Evolutionary conservation across 2,888 invertebrate genomes (phyloP).

Genomic region (Steinernema scapterisci): DNA sequence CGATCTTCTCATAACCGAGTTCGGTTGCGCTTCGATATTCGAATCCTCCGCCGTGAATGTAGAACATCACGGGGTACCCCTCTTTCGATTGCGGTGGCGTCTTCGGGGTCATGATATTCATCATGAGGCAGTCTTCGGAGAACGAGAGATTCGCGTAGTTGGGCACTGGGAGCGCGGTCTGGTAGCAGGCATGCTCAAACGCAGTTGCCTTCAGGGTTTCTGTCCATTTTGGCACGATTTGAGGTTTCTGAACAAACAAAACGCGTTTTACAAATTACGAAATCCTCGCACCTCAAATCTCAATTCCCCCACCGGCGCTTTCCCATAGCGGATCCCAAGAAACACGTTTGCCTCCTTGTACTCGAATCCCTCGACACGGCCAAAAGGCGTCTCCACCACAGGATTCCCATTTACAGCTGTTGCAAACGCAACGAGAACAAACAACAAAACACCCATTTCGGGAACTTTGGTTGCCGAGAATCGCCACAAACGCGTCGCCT

Average conservation of each 20-base stretch:
- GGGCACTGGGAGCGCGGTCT: constrained; percentile 20
- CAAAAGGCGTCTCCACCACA: constrained; percentile 22
- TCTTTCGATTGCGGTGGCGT: not conserved
- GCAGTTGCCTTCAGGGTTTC: constrained; percentile 35
- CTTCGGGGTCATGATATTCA: constrained; percentile 44
- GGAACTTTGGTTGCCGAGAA: not conserved
- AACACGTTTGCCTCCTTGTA: constrained; percentile 31
- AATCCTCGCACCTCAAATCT: not conserved
- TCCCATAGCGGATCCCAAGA: constrained; percentile 35
- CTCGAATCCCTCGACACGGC: constrained; percentile 33
- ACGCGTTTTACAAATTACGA: not conserved
- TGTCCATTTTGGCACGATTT: constrained; percentile 41
- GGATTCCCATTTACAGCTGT: not conserved
- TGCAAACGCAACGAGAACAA: not conserved
- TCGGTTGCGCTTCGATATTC: constrained; percentile 37
- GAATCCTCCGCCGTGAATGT: constrained; percentile 43
- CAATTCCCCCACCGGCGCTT: constrained; percentile 30
- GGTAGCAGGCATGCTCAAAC: constrained; percentile 40
- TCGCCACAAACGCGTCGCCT: not conserved
- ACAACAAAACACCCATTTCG: not conserved
- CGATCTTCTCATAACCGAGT: constrained; percentile 41
- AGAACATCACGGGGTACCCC: constrained; percentile 36
- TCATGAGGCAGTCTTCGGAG: constrained; percentile 47
- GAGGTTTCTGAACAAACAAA: constrained; percentile 44
- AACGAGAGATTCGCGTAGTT: constrained; percentile 26